phyloP scores from a whole-genome alignment of 2,797 vertebrate genomes.

The Lemur catta region DNA sequence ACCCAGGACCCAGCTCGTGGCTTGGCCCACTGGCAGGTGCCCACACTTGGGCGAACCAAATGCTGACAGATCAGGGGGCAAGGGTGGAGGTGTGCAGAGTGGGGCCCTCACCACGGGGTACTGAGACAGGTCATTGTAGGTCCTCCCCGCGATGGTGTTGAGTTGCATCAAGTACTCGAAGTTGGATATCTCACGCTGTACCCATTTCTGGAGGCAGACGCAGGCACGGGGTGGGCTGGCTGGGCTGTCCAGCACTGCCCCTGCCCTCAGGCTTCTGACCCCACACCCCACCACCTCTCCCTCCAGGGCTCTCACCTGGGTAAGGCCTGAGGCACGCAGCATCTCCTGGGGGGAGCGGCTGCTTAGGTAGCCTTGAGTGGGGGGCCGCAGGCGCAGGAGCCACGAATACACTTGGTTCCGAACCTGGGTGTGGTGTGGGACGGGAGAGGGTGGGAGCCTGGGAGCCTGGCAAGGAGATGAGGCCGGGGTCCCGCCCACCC shows the following conservation, averaged over 20 bases:
- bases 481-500: slow-evolving; percentile 78
- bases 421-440: slow-evolving; percentile 81
- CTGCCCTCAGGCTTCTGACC: not conserved
- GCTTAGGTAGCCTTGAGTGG: slow-evolving; percentile 92
- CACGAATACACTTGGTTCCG: slow-evolving; percentile 96
- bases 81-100: not conserved
- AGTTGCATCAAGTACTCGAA: slow-evolving; percentile 99
- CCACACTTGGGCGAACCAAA: not conserved
- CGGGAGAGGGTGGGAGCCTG: not conserved
- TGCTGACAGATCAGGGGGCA: not conserved
- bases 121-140: slow-evolving; percentile 97
- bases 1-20: not conserved
- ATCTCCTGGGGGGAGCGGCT: slow-evolving; percentile 96
- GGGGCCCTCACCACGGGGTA: slow-evolving; percentile 93
- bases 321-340: slow-evolving; percentile 95
- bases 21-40: not conserved
- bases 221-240: not conserved
- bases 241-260: not conserved
- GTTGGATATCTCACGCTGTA: slow-evolving; percentile 96
- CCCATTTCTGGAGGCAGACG: slow-evolving; percentile 92
- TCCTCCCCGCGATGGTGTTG: slow-evolving; percentile 96
- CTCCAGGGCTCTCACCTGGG: slow-evolving; percentile 87
- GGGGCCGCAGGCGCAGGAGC: slow-evolving; percentile 92
- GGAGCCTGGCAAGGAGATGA: not conserved
- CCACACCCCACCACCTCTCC: not conserved